A percentile compares a stretch with the other conserved stretches of the same genome.
Evolutionary conservation across 2,888 invertebrate genomes (phyloP).

Genomic region (Crocallis elinguaria): DNA sequence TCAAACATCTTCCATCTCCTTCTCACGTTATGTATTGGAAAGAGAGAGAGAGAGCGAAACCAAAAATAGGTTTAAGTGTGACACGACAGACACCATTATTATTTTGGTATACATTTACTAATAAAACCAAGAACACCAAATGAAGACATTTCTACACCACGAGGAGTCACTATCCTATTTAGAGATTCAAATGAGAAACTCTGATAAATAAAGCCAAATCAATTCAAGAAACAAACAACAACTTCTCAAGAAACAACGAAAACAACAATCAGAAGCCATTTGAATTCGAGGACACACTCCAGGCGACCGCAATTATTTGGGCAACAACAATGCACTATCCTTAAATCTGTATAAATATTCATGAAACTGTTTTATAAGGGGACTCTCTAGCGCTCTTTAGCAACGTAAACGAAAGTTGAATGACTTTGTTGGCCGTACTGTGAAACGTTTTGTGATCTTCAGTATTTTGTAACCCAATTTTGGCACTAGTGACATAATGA

Average conservation of each 20-base stretch:
- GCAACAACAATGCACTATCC: slow-evolving; percentile 65
- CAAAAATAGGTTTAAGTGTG: no score
- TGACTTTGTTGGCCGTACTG: slow-evolving; percentile 42
- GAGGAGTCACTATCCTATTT: not conserved
- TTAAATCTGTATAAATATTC: slow-evolving; percentile 74
- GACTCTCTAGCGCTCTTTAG: slow-evolving; percentile 62
- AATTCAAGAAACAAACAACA: slow-evolving; percentile 14
- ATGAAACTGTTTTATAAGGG: slow-evolving; percentile 67
- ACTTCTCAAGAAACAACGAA: slow-evolving; percentile 40
- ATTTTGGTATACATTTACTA: no score
- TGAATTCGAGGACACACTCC: slow-evolving; percentile 57
- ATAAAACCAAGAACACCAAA: not conserved
- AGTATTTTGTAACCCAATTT: not conserved
- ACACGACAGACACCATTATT: no score
- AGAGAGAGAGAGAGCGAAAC: no score
- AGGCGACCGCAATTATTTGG: slow-evolving; percentile 61
- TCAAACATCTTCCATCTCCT: no score
- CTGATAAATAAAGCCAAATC: slow-evolving; percentile 5
- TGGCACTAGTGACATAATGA: not conserved
- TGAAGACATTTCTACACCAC: not conserved
- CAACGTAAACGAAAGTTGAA: slow-evolving; percentile 60
- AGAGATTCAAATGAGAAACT: slow-evolving; percentile 3
- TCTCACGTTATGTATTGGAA: no score
- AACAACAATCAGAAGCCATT: slow-evolving; percentile 49
- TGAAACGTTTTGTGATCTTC: slow-evolving; percentile 11